Base-by-base conservation (phyloP, 2,797 vertebrate species). In the Cacajao melanocephalus region DNA sequence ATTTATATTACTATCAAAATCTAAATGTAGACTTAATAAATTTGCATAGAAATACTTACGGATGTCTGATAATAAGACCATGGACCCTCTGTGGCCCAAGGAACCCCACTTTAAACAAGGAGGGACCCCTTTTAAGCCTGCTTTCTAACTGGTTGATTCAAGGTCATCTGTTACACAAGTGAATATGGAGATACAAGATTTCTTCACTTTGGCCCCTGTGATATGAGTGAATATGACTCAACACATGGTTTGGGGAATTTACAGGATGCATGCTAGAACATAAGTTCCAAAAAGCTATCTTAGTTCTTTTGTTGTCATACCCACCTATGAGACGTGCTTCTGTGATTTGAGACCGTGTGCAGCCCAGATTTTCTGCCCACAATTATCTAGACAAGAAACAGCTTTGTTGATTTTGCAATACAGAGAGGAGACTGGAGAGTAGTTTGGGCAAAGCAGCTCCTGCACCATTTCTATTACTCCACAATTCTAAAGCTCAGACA, bases 361-460 rank as follows among this genome's bases (percentile, higher is more conserved):
- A 11, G 0, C 46, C 24, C 44, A 73, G 55, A 88, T 50, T 11
- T 33, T 83, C 48, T 88, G 33, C n/a, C 52, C 78, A 79, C 24
- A 80, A 36, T 41, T 55, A 75, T 84, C 55, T 70, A 48, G 39
- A 79, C 17, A 80, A 28, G 15, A 84, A 96, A 93, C 12, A 83
- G 30, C 87, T 93, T 82, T 88, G 50, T 79, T 50, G 52, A 50
- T 91, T 80, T 93, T 88, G 22, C 79, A 93, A 52, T 83, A 50
- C 22, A 58, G 3, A 58, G 44, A 79, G 22, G 75, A 96, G 79
- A 86, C 30, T 36, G 58, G 39, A 73, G 28, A 83, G 67, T 50
- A 73, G 41, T 76, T 39, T 85, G 75, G 10, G n/a, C 85, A 96
- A 76, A 84, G 22, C 4, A 87, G 22, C 44, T 90, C 83, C 46